Evolutionary conservation across 1,140 invertebrate species (phyloP).

Genomic region (Papilio glaucus): DNA sequence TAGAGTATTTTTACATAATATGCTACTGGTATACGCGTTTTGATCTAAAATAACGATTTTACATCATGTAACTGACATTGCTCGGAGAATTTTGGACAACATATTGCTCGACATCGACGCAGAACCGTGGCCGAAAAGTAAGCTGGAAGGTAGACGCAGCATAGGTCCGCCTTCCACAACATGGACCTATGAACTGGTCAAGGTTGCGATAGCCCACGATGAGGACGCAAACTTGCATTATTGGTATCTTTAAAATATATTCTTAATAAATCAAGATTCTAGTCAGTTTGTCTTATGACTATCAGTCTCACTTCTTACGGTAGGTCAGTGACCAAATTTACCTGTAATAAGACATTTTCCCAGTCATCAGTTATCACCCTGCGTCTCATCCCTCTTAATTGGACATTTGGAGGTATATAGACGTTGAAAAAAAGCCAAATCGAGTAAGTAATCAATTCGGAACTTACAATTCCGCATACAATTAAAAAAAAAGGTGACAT

Average conservation of each 20-base stretch:
- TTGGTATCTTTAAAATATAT: neutral
- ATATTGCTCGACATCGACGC: too few relatives aligned
- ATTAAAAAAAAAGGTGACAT: constrained; percentile 36
- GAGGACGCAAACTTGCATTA: too few relatives aligned
- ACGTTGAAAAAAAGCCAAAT: neutral
- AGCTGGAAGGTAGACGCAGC: too few relatives aligned
- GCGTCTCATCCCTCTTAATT: constrained; percentile 21
- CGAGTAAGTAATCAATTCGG: constrained; percentile 30
- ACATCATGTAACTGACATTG: too few relatives aligned
- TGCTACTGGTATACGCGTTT: too few relatives aligned
- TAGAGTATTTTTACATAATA: too few relatives aligned
- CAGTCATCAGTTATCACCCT: constrained; percentile 14
- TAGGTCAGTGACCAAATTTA: neutral
- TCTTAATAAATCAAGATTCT: neutral
- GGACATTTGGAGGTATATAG: constrained; percentile 26
- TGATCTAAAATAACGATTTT: too few relatives aligned
- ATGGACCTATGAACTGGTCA: too few relatives aligned
- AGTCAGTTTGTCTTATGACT: neutral
- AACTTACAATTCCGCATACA: constrained; percentile 30
- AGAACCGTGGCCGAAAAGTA: too few relatives aligned
- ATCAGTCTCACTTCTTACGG: neutral
- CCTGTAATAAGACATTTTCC: constrained; percentile 31
- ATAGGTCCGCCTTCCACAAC: too few relatives aligned
- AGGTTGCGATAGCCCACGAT: too few relatives aligned
- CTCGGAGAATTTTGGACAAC: too few relatives aligned